These are phyloP conservation scores for Apostichopus parvimensis DNA, from an alignment of 35 echinoderm and acorn worm species.

Conservation along the genomic window DNA sequence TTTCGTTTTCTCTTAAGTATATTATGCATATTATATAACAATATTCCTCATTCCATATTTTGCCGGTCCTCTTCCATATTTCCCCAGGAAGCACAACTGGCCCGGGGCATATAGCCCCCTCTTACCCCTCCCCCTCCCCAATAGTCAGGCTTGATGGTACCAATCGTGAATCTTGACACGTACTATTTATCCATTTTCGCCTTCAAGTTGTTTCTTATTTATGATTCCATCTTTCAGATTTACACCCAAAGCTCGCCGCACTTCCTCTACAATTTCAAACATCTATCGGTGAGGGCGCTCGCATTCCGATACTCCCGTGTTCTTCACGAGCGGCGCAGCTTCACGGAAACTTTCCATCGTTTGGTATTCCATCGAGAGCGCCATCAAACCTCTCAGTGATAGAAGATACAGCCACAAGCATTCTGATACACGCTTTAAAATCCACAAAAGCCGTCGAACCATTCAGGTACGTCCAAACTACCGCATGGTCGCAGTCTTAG, in stretches of 20 bases:
- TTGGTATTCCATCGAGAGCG: slow-evolving; percentile 55
- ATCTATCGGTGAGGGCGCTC: slow-evolving; percentile 12
- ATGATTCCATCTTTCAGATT: not conserved
- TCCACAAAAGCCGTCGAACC: slow-evolving; percentile 78
- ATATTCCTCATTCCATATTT: no score
- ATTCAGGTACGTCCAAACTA: slow-evolving; percentile 50
- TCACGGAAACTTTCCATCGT: slow-evolving; percentile 56
- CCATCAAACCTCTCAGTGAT: slow-evolving; percentile 59
- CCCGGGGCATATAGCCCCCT: no score
- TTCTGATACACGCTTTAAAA: slow-evolving; percentile 73
- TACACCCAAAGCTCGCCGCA: slow-evolving; percentile 44
- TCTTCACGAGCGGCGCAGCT: slow-evolving; percentile 46
- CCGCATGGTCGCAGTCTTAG: not conserved
- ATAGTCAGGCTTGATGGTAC: no score
- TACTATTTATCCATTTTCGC: no score
- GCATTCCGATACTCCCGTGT: slow-evolving; percentile 47
- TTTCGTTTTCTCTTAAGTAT: no score
- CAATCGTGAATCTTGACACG: no score
- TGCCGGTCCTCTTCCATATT: no score
- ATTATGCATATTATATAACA: no score
- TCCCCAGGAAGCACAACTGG: no score
- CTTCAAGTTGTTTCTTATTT: not conserved
- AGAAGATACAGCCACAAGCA: slow-evolving; percentile 84
- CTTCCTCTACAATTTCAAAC: slow-evolving; percentile 39
- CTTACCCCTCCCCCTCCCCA: no score